Base-by-base conservation (phyloP, 2,888 invertebrate species). In the Gymnoscelis rufifasciata region DNA sequence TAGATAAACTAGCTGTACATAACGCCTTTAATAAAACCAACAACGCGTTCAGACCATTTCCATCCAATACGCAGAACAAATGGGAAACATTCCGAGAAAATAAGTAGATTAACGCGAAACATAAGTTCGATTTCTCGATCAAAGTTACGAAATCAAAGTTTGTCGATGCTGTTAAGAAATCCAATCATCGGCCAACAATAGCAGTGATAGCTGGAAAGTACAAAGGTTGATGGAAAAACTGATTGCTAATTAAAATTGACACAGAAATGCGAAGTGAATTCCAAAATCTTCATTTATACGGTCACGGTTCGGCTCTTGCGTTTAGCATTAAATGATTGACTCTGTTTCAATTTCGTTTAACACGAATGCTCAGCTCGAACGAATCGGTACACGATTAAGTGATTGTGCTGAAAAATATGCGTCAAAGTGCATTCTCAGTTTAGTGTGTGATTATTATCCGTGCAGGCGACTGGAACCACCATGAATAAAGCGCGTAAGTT, bases 211-310 rank as follows among this genome's bases (percentile, higher is more conserved):
- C 73, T 69, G 68, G 60, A 71, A 66, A 74, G 71, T 74, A 76
- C 64, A 66, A 72, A 74, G 75, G 75, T 78, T 79, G 81, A 83
- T 84, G 80, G 77, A 58, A 84, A 87, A 83, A 80, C 73, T 81
- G 78, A 84, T 86, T 84, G 81, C 74, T 86, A 88, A 88, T 87
- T 87, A 87, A 82, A 81, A 78, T 84, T 87, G 87, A 87, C 87
- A 87, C 77, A 84, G 83, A 88, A 86, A 83, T 78, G 72, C 78
- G 74, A 78, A 73, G 74, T 78, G 80, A 78, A 87, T 81, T 79
- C 74, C 71, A 79, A 50, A 84, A 82, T 84, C 83, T 80, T 87
- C 83, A 83, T 88, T 87, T 83, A 81, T 83, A 78, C 71, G 76
- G 87, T 82, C 81, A 87, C 82, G 88, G 80, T 74, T 79, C 78